Percentiles rank a stretch among this genome's conserved stretches.
phyloP scores from a whole-genome alignment of 92 coral and sea anemone genomes.

The Epizoanthus illoricatus region DNA sequence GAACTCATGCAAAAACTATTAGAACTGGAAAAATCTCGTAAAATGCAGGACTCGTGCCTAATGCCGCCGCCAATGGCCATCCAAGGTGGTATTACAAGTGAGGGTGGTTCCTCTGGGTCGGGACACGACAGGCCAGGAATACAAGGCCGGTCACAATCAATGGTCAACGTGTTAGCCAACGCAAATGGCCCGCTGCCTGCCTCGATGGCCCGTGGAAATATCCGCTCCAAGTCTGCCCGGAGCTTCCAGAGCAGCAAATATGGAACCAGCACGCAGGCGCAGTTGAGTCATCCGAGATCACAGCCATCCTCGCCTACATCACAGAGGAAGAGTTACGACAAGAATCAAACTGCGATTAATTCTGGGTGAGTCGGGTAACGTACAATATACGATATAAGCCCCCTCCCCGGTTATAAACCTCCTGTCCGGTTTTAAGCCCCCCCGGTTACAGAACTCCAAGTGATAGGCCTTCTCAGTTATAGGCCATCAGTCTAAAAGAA shows the following conservation, averaged over 20 bases:
- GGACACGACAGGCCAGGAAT: conserved; percentile 18
- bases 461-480: too few species aligned
- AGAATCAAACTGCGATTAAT: conserved; percentile 38
- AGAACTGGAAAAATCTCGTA: conserved; percentile 92
- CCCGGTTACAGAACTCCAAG: too few species aligned
- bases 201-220: conserved; percentile 83
- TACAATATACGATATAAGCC: too few species aligned
- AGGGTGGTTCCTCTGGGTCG: conserved; percentile 8
- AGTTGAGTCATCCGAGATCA: conserved; percentile 66
- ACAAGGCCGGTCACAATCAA: conserved; percentile 51
- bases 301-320: conserved; percentile 93
- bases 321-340: conserved; percentile 72
- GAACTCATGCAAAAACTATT: conserved; percentile 94
- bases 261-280: conserved; percentile 47
- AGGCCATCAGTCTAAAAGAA: too few species aligned
- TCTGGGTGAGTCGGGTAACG: conserved; percentile 36
- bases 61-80: conserved; percentile 54
- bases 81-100: conserved; percentile 24
- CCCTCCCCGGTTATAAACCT: too few species aligned
- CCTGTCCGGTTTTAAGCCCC: too few species aligned
- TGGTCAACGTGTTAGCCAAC: conserved; percentile 49
- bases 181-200: conserved; percentile 58
- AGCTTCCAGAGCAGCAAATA: conserved; percentile 76
- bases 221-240: conserved; percentile 95
- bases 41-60: conserved; percentile 48